Evolutionary conservation across 2,113 vertebrate genomes (phyloP), one percentile per base, ranked within the genome.

Genomic region (Astur gentilis): DNA sequence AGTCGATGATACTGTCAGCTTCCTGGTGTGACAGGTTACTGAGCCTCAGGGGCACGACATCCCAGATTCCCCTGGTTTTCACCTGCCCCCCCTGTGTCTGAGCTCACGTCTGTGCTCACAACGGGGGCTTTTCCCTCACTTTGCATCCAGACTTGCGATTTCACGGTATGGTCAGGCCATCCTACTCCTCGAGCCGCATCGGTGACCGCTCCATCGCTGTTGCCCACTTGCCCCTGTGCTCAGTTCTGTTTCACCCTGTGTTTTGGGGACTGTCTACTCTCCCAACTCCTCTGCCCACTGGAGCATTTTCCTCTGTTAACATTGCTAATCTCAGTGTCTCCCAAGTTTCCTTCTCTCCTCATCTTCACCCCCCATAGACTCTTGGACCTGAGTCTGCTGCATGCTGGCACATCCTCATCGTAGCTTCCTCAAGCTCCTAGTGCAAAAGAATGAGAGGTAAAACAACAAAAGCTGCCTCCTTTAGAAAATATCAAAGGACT

Each of bases 121-220:
- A 9, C 1, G 1, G 15, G 42, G 13, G 23, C 23, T 57, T 47
- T 67, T 55, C 55, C 71, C 16, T 60, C 2, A 1, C 38, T 86
- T 57, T 44, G 17, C 29, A 57, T 13, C 27, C 61, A 72, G 45
- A 54, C 34, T 73, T 86, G 38, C 7, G 31, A 45, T 54, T 47
- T 61, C 1, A 0, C 7, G 4, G 40, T 15, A 31, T 31, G 54
- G 25, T 55, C 45, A 47, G 54, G 34, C 47, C 2, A 0, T 36
- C 32, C 47, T 26, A 3, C 32, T 38, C 29, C 17, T 69, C 10
- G 22, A 49, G 22, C n/a, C 2, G 2, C 12, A 5, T 4, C 16
- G 31, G 13, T 3, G 1, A 65, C 66, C 0, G 1, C 27, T 66
- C 45, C 17, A 34, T 45, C 3, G 0, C 64, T 40, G 34, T 42